Base-by-base conservation (phyloP, 2,888 invertebrate genomes). In the Fragum fragum region DNA sequence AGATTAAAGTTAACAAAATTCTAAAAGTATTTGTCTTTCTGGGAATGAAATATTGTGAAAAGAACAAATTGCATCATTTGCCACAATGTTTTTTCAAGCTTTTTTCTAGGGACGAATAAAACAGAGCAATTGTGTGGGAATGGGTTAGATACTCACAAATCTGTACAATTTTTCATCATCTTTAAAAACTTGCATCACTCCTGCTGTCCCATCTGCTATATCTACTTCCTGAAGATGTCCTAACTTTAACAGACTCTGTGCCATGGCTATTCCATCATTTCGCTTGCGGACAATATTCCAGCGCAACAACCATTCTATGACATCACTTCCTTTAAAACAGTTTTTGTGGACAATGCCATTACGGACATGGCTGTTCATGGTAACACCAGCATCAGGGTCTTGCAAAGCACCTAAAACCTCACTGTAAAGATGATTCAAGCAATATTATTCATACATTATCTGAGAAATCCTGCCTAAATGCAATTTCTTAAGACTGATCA, bases 351-450 rank as follows among this genome's bases (percentile, higher is more conserved):
- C 91, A 59, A 88, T 88, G 11, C 91, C 91, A 73, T 91, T 91
- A 42, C 92, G 77, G 5, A 92, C 88, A 76, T 92, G 91, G 57
- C 80, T 91, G 9, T 87, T 87, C 55, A 91, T 86, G 74, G 88
- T 87, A 9, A 92, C 90, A 0, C 92, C 92, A 71, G 92, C 92
- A 86, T 91, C 92, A 18, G 91, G 91, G 26, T 92, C 92, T 76
- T 93, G 92, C 29, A 93, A 83, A n/a, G 92, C 92, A 36, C 92
- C 92, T 29, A 93, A 87, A 6, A 92, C 90, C 73, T 93, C 92
- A 90, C 92, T 93, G 73, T 23, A 79, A 76, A n/a, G 39, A 28
- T n/a, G n/a, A n/a, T n/a, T n/a, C n/a, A n/a, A n/a, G n/a, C n/a
- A n/a, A n/a, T n/a, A n/a, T n/a, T n/a, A n/a, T n/a, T n/a, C n/a